Evolutionary conservation across 30 jellyfish, hydroid and myxozoan genomes (phyloP).

Genomic region (Aurelia coerulea): DNA sequence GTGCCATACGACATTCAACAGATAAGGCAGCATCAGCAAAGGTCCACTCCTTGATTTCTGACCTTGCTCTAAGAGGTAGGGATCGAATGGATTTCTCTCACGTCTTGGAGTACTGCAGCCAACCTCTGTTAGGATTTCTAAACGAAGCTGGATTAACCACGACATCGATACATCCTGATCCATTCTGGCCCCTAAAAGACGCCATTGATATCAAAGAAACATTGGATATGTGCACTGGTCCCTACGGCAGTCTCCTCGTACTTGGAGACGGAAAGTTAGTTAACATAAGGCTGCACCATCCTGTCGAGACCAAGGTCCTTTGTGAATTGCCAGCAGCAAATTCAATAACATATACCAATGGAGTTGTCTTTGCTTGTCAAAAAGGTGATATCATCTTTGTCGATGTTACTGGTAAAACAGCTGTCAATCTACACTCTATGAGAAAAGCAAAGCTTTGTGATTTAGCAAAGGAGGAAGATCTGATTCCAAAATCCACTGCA

Average conservation of each 20-base stretch:
- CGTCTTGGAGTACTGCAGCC: too few relatives aligned
- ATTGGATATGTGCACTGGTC: constrained; percentile 37
- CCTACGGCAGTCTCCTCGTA: constrained; percentile 3
- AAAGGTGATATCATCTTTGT: not conserved
- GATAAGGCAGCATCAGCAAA: too few relatives aligned
- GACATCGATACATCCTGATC: constrained; percentile 8
- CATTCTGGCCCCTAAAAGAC: constrained; percentile 28
- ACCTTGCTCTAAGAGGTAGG: too few relatives aligned
- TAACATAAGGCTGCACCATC: constrained; percentile 28
- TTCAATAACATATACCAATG: constrained; percentile 20
- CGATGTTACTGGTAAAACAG: constrained; percentile 1
- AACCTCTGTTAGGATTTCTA: too few relatives aligned
- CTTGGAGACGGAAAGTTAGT: constrained; percentile 24
- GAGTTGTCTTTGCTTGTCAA: constrained; percentile 29
- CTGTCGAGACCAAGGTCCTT: constrained; percentile 30
- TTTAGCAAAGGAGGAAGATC: too few relatives aligned
- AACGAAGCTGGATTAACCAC: too few relatives aligned
- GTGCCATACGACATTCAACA: too few relatives aligned
- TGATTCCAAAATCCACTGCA: too few relatives aligned
- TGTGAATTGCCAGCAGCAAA: constrained; percentile 24
- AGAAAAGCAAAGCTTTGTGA: too few relatives aligned
- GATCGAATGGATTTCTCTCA: too few relatives aligned
- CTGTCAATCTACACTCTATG: too few relatives aligned
- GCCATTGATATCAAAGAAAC: constrained; percentile 20
- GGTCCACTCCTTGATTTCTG: too few relatives aligned